phyloP scores from a whole-genome alignment of 2,888 invertebrate genomes.

The Thysanoteuthis rhombus region DNA sequence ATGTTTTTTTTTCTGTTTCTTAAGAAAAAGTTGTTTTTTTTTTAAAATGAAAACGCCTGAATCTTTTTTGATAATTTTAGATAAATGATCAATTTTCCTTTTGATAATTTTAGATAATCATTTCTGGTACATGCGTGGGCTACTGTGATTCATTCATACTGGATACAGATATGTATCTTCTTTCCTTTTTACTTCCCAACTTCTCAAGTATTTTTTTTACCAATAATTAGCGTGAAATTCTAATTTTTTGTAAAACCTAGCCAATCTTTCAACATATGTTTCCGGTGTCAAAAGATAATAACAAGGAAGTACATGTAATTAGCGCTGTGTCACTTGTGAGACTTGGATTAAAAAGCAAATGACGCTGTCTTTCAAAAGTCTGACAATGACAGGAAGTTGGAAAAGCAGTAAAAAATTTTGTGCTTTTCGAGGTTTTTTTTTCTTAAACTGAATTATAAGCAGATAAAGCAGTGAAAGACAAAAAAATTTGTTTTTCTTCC shows the following conservation, averaged over 20 bases:
- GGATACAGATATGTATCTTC: too few species aligned
- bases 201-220: not conserved
- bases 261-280: not conserved
- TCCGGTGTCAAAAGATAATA: not conserved
- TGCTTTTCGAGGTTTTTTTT: too few species aligned
- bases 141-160: too few species aligned
- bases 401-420: not conserved
- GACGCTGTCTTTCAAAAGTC: not conserved
- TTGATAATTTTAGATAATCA: too few species aligned
- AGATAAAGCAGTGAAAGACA: not conserved
- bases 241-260: not conserved
- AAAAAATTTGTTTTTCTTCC: not conserved
- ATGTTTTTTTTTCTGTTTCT: too few species aligned
- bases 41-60: too few species aligned
- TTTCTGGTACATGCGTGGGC: too few species aligned
- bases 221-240: not conserved
- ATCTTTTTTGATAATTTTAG: too few species aligned
- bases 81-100: too few species aligned
- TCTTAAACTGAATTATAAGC: too few species aligned
- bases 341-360: not conserved
- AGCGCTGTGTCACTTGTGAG: not conserved
- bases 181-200: too few species aligned
- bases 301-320: not conserved
- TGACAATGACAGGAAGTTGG: not conserved
- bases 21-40: too few species aligned